phyloP scores from a whole-genome alignment of 2,113 vertebrate genomes.

The Recurvirostra avosetta region DNA sequence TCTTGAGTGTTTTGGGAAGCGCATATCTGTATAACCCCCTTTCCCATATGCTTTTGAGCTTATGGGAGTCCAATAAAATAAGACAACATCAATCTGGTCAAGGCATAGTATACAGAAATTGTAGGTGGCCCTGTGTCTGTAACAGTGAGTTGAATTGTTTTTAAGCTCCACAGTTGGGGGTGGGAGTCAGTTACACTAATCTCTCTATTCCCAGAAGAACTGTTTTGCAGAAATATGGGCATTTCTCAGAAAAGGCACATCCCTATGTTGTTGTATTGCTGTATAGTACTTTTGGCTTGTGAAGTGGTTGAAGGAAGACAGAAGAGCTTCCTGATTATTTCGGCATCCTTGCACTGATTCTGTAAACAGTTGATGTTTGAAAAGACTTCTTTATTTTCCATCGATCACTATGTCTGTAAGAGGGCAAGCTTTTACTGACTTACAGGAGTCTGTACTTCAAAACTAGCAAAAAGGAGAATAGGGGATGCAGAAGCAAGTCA shows the following conservation, averaged over 20 bases:
- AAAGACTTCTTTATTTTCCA: background rate
- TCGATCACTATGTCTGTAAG: fast-evolving
- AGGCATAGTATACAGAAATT: background rate
- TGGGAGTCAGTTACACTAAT: background rate
- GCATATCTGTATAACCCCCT: background rate
- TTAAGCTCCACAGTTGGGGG: fast-evolving
- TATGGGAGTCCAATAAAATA: background rate
- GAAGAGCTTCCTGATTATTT: background rate
- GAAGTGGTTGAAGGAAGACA: background rate
- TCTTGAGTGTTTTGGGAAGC: background rate
- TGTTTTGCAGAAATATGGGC: background rate
- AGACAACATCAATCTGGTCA: background rate
- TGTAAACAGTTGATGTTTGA: background rate
- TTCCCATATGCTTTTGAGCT: background rate
- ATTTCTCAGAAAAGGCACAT: background rate
- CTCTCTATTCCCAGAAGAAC: background rate
- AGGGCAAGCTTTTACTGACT: background rate
- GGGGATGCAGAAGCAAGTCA: background rate
- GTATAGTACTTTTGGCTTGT: background rate
- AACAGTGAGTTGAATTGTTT: background rate
- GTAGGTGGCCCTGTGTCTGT: background rate
- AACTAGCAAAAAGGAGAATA: background rate
- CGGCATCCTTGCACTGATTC: background rate
- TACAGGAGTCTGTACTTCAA: background rate
- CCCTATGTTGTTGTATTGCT: background rate